Base-by-base conservation (phyloP, 2,113 vertebrate genomes). In the Atlantisia rogersi region DNA sequence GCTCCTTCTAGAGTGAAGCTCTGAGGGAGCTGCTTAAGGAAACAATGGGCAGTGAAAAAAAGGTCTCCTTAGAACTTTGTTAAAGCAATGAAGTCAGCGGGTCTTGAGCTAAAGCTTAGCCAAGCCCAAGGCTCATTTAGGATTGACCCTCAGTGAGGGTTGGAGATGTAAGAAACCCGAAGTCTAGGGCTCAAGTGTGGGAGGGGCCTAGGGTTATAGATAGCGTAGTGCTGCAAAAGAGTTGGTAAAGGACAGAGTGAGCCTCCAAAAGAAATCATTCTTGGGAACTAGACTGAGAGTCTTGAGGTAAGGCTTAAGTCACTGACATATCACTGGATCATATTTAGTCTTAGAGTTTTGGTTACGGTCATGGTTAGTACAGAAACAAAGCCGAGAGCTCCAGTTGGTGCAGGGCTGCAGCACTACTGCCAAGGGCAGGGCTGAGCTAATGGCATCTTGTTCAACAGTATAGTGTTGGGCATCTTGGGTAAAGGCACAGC, bases 131-230 rank as follows among this genome's bases (percentile, higher is more conserved):
- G 8, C 29, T 63, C 8, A 2, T 3, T 78, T 64, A 74, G 12
- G 7, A 3, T 56, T 82, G 24, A 35, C 35, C 35, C 35, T 35
- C 11, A 40, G 56, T 85, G 50, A 52, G 11, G 5, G 3, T 11
- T 86, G 11, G 29, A 65, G 3, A 39, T 60, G 48, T 15, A 40
- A 94, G 26, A 74, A 64, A 19, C 2, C 0, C 26, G 69, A 35
- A 90, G 4, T 14, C 39, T 62, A 6, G 5, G 18, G 3, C 18
- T 76, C 5, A 32, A 9, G 0, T 18, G 4, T 31, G 2, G 9
- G 4, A 62, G 6, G 16, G 21, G 12, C 24, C 6, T 44, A 40
- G 6, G 9, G 4, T 11, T 63, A 9, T 26, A 59, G 5, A 22
- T 37, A 11, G 35, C 76, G 10, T 14, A 12, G 58, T 10, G 5